Evolutionary conservation across 2,113 vertebrate species (phyloP), one percentile per base, ranked within the genome.

Genomic region (Dunckerocampus dactyliophorus): DNA sequence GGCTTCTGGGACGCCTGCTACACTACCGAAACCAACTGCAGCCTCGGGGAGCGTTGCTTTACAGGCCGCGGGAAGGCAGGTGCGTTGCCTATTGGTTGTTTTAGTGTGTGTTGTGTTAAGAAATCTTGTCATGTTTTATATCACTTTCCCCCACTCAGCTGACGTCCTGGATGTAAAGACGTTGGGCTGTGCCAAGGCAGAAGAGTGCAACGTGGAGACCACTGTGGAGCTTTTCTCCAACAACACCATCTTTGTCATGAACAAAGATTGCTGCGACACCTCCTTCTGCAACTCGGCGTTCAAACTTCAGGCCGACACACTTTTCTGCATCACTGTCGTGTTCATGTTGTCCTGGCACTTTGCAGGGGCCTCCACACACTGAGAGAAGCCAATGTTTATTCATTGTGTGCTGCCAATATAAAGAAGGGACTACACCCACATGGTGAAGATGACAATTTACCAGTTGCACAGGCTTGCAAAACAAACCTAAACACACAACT

Each of bases 1-100:
- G 88, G 86, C 57, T 86, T 89, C 66, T 89, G 85, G 85, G 86
- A 89, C 10, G 61, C 65, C 39, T 89, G 88, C 59, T 88, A 80
- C 37, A 89, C 83, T 21, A 87, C 82, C 3, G 24, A 76, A 74
- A 86, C 73, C 61, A 82, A 71, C 58, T 88, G 88, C 75, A 83
- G 76, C 54, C 28, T 11, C 0, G 80, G 81, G 34, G 79, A 89
- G 61, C 72, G 43, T 20, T 89, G 88, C 73, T 88, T 65, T 76
- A 88, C 81, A 1, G 88, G 86, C 70, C 63, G 76, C 46, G 88
- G 77, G 59, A 85, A 64, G 45, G 83, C 88, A 79, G 86, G 85
- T 88, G 64, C n/a, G 83, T 73, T 48, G n/a, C 13, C 24, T 46
- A 10, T 42, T 22, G 13, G 24, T 46, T 16, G 13, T 59, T 22